Percentiles rank a stretch among this genome's conserved stretches.
These are phyloP conservation scores for Ptilodon capucinus DNA, from an alignment of 2,888 invertebrate genomes.

Conservation along the genomic window DNA sequence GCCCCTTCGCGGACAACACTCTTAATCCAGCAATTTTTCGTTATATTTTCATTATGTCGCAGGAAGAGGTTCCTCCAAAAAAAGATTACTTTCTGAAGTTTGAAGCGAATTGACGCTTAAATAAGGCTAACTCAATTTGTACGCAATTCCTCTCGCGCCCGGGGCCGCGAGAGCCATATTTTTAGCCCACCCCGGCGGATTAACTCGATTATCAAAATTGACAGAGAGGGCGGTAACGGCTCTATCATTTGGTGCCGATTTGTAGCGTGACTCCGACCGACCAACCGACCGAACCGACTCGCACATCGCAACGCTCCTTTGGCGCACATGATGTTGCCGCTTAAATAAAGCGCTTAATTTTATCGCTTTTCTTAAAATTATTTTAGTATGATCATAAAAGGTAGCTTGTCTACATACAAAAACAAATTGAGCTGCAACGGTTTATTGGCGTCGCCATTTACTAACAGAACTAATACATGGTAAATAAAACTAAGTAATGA, in stretches of 20 bases:
- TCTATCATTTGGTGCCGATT: constrained; percentile 44
- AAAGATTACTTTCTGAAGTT: constrained; percentile 58
- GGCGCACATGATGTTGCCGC: too few relatives aligned
- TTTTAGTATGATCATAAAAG: too few relatives aligned
- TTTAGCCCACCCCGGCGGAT: constrained; percentile 34
- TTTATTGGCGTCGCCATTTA: too few relatives aligned
- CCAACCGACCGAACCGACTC: too few relatives aligned
- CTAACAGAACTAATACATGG: neutral
- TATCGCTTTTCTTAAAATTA: too few relatives aligned
- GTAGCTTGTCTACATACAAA: too few relatives aligned
- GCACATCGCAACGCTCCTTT: too few relatives aligned
- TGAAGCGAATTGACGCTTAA: constrained; percentile 51
- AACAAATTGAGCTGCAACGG: too few relatives aligned
- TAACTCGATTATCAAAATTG: constrained; percentile 59
- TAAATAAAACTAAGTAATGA: neutral
- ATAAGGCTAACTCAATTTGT: constrained; percentile 58
- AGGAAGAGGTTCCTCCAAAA: constrained; percentile 21
- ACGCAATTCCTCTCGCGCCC: constrained; percentile 38
- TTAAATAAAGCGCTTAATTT: too few relatives aligned
- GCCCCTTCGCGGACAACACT: neutral
- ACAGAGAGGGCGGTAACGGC: constrained; percentile 44
- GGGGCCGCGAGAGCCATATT: constrained; percentile 34
- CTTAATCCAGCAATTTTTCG: neutral
- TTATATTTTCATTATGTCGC: neutral
- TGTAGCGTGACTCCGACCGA: constrained; percentile 10